Evolutionary conservation across 2,113 vertebrate genomes (phyloP).

Genomic region (Recurvirostra avosetta): DNA sequence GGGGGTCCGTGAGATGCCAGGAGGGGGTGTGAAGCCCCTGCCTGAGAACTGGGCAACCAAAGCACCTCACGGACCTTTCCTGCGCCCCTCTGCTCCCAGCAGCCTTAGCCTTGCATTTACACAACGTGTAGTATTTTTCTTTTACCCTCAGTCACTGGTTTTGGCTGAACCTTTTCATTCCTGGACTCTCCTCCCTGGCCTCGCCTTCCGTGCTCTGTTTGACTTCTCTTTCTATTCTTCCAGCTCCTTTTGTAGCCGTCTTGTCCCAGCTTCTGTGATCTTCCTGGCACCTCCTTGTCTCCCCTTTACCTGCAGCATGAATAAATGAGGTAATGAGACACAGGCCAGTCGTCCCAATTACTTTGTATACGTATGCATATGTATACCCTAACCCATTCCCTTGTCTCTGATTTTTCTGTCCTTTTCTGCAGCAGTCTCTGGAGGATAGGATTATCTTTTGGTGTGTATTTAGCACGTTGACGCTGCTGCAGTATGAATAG

Average conservation of each 20-base stretch:
- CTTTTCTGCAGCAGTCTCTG: background rate
- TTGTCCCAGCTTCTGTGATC: background rate
- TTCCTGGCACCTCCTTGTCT: background rate
- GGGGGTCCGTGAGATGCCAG: no score
- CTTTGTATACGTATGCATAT: background rate
- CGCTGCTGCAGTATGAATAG: background rate
- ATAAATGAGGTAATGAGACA: background rate
- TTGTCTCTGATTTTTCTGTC: background rate
- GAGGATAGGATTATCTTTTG: constrained; percentile 20
- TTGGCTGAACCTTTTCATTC: background rate
- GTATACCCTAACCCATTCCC: background rate
- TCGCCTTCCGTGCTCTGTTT: background rate
- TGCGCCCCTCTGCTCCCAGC: background rate
- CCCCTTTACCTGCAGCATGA: background rate
- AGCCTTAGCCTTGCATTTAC: background rate
- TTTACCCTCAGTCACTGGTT: background rate
- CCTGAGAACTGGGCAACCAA: background rate
- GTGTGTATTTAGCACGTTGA: background rate
- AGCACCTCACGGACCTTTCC: background rate
- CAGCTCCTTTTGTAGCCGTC: background rate
- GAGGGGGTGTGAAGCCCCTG: background rate
- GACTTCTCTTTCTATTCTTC: background rate
- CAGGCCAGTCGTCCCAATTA: background rate
- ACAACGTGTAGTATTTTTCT: background rate
- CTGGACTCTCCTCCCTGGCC: background rate